Conservation (phyloP, 2,113 vertebrate species). For the Pholis gunnellus region DNA sequence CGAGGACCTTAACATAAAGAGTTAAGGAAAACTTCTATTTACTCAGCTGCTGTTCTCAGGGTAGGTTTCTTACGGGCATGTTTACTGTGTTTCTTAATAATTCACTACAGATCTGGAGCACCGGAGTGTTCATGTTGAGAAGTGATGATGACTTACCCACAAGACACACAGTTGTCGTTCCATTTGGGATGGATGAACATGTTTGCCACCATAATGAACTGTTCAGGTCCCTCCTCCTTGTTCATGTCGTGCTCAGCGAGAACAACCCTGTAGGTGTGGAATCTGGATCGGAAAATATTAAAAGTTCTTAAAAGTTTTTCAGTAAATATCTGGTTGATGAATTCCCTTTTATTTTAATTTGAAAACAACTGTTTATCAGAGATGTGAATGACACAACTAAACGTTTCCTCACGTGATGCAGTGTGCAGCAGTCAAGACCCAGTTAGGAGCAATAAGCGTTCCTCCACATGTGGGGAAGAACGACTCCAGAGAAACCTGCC, state of each 20-base stretch:
- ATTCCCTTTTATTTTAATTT: too few relatives aligned
- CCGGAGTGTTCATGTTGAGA: neutral
- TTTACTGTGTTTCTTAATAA: slow-evolving; percentile 5
- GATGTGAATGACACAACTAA: neutral
- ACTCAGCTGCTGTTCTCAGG: slow-evolving; percentile 35
- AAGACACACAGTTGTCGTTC: slow-evolving; percentile 74
- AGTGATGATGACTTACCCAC: slow-evolving; percentile 59
- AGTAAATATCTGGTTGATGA: too few relatives aligned
- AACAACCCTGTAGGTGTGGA: slow-evolving; percentile 76
- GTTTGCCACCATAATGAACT: slow-evolving; percentile 69
- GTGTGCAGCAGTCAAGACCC: slow-evolving; percentile 79
- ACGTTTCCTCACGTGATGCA: slow-evolving; percentile 68
- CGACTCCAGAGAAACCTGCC: slow-evolving; percentile 78
- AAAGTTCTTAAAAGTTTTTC: neutral
- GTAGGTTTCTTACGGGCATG: neutral
- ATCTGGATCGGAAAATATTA: slow-evolving; percentile 48
- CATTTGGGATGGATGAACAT: slow-evolving; percentile 78
- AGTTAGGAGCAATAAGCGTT: slow-evolving; percentile 74
- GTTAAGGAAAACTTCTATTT: slow-evolving; percentile 13
- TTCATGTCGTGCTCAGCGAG: slow-evolving; percentile 74
- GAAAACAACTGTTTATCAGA: neutral
- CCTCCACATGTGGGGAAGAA: slow-evolving; percentile 77
- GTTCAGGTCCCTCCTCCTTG: slow-evolving; percentile 71
- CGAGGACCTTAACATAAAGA: neutral
- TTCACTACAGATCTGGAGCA: neutral